Conservation (phyloP, 2,797 vertebrate species). For the Aphelocoma californica region DNA sequence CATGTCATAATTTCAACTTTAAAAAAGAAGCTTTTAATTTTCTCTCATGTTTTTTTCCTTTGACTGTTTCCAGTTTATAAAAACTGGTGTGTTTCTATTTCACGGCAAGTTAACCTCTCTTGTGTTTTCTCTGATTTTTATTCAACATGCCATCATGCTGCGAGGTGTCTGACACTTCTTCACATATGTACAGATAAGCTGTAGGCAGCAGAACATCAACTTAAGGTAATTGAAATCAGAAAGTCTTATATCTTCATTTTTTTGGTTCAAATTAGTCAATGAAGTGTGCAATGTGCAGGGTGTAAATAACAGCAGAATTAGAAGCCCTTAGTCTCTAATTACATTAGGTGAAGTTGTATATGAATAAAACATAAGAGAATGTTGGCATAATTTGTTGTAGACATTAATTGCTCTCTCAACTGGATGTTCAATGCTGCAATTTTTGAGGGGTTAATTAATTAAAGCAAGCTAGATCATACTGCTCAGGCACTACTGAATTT, state of each 20-base stretch:
- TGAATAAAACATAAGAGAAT: conserved; percentile 68
- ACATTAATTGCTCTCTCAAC: conserved; percentile 55
- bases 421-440: conserved; percentile 28
- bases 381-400: conserved; percentile 64
- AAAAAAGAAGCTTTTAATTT: background rate
- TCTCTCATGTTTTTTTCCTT: background rate
- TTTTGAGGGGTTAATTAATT: conserved; percentile 66
- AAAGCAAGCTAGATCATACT: conserved; percentile 33
- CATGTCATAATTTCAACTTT: background rate
- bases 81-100: background rate
- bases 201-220: background rate
- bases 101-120: background rate
- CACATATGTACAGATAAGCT: background rate
- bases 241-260: background rate
- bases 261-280: conserved; percentile 33
- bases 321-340: conserved; percentile 60
- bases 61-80: background rate
- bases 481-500: conserved; percentile 31
- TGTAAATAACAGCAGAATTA: conserved; percentile 50
- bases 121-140: conserved; percentile 7
- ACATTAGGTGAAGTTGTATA: conserved; percentile 56
- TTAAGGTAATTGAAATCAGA: conserved; percentile 35
- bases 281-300: background rate
- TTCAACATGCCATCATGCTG: background rate
- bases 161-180: background rate